phyloP scores from a whole-genome alignment of 2,113 vertebrate species.

The Octodon degus region DNA sequence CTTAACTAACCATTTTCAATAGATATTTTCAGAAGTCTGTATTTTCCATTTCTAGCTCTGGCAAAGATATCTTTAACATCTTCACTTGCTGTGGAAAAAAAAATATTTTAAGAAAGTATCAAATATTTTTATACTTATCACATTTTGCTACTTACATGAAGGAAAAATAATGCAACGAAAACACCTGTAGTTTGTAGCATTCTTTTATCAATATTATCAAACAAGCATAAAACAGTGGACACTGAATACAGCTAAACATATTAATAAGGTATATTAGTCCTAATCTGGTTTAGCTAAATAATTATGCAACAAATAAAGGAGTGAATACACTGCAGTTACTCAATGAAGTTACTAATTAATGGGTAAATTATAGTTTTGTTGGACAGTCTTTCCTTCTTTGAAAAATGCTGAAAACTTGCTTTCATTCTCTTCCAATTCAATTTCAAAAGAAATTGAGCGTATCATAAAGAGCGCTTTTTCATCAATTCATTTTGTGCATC shows the following conservation, averaged over 20 bases:
- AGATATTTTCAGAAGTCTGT: conserved; percentile 94
- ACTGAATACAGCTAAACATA: not conserved
- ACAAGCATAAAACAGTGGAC: not conserved
- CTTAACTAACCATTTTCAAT: conserved; percentile 94
- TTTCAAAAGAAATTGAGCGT: not conserved
- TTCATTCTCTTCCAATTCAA: conserved; percentile 31
- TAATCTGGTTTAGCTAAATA: conserved; percentile 2
- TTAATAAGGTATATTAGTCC: not conserved
- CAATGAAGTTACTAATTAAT: not conserved
- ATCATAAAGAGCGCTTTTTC: not conserved
- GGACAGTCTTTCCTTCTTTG: conserved; percentile 3
- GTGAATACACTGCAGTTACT: not conserved
- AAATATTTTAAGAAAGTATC: conserved; percentile 49
- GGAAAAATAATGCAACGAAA: conserved; percentile 29
- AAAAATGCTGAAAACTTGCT: conserved; percentile 36
- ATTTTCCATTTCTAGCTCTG: conserved; percentile 93
- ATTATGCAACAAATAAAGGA: conserved; percentile 27
- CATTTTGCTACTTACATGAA: conserved; percentile 1
- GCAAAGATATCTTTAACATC: conserved; percentile 95
- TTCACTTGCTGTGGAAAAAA: conserved; percentile 89
- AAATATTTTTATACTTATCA: conserved; percentile 28
- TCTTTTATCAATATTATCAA: conserved; percentile 30
- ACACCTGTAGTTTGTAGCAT: not conserved
- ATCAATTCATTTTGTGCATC: conserved; percentile 12
- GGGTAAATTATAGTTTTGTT: conserved; percentile 28